Percentiles rank a stretch among this genome's conserved stretches.
phyloP scores from a whole-genome alignment of 2,888 invertebrate species.

The Microdon myrmicae region DNA sequence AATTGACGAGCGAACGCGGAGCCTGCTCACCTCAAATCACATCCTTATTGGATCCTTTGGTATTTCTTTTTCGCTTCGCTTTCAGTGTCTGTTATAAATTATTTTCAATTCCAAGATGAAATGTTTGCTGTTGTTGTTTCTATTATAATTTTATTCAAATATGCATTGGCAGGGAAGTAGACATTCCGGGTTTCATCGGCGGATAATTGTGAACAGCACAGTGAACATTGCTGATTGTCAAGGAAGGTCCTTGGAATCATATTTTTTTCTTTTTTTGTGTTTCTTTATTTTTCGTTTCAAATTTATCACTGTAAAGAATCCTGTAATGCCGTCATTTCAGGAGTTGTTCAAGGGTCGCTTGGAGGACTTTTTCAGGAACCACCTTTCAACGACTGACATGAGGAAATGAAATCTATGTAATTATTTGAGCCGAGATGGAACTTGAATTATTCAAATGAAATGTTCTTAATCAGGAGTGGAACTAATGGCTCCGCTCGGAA shows the following conservation, averaged over 20 bases:
- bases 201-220: conserved; percentile 20
- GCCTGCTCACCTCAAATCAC: conserved; percentile 45
- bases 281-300: too few species aligned
- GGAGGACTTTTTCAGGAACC: neutral
- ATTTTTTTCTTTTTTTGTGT: too few species aligned
- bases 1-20: conserved; percentile 42
- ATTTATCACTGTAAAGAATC: conserved; percentile 45
- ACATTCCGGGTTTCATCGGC: conserved; percentile 24
- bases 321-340: conserved; percentile 10
- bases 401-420: conserved; percentile 30
- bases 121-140: conserved; percentile 24
- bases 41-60: conserved; percentile 17
- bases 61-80: conserved; percentile 1
- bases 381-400: conserved; percentile 23
- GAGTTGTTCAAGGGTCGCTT: conserved; percentile 4
- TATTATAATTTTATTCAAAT: conserved; percentile 51
- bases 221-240: too few species aligned
- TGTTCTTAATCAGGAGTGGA: conserved; percentile 24
- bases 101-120: conserved; percentile 61
- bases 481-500: too few species aligned
- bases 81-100: conserved; percentile 58
- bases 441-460: conserved; percentile 40
- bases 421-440: conserved; percentile 35
- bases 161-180: conserved; percentile 48
- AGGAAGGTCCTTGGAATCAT: conserved; percentile 31